Evolutionary conservation across 2,797 vertebrate species (phyloP).

Genomic region (Xenops minutus): DNA sequence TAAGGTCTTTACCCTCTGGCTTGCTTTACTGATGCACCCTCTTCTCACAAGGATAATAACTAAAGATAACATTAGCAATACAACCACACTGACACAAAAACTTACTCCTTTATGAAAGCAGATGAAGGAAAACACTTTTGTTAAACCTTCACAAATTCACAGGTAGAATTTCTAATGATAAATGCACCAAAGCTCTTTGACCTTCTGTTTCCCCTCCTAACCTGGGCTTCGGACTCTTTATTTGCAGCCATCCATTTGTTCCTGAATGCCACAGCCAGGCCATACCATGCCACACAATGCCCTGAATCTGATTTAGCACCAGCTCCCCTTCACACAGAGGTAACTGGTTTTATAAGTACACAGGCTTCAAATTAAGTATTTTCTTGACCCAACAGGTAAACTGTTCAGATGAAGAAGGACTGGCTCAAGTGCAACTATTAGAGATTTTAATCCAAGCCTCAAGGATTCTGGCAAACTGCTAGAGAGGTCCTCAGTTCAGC

Average conservation of each 20-base stretch:
- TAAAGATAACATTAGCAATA: not conserved
- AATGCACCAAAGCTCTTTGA: not conserved
- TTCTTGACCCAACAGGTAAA: not conserved
- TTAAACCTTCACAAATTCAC: not conserved
- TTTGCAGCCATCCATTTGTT: not conserved
- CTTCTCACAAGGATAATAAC: not conserved
- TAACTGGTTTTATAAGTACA: not conserved
- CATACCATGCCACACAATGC: not conserved
- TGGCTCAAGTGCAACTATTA: not conserved
- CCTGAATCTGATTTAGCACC: not conserved
- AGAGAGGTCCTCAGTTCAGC: not conserved
- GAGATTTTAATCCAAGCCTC: not conserved
- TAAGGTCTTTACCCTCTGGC: not conserved
- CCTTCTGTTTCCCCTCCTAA: not conserved
- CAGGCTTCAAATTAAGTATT: not conserved
- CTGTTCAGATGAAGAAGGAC: not conserved
- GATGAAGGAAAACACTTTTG: not conserved
- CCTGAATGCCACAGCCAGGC: not conserved
- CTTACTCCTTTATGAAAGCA: not conserved
- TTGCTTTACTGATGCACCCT: not conserved
- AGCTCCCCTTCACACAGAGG: not conserved
- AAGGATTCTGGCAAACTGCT: not conserved
- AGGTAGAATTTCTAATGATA: not conserved
- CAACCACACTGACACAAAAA: not conserved
- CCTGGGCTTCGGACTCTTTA: not conserved